Conservation (phyloP, 2,888 invertebrate species). For the Carpatolechia fugitivella region DNA sequence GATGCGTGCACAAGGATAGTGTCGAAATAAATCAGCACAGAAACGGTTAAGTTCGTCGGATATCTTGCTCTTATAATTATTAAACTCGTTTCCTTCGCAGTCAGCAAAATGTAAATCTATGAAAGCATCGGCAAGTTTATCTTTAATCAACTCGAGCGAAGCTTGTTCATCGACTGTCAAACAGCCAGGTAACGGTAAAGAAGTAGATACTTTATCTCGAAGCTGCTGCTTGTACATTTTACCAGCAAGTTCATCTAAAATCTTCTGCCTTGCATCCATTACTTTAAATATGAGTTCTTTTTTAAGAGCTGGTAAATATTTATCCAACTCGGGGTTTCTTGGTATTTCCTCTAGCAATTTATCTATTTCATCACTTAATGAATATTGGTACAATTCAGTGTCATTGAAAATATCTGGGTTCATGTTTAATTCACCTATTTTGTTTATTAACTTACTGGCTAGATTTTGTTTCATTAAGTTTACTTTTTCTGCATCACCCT, state of each 20-base stretch:
- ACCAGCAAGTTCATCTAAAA: slow-evolving; percentile 35
- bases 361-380: slow-evolving; percentile 44
- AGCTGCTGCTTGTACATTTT: slow-evolving; percentile 45
- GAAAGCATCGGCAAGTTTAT: slow-evolving; percentile 52
- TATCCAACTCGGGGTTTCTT: slow-evolving; percentile 24
- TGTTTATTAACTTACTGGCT: slow-evolving; percentile 35
- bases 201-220: slow-evolving; percentile 40
- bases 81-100: slow-evolving; percentile 30
- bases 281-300: slow-evolving; percentile 35
- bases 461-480: slow-evolving; percentile 37
- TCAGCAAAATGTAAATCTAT: slow-evolving; percentile 45
- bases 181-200: slow-evolving; percentile 33
- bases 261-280: slow-evolving; percentile 33
- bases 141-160: slow-evolving; percentile 47
- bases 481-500: slow-evolving; percentile 27
- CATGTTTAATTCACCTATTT: slow-evolving; percentile 45
- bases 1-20: slow-evolving; percentile 34
- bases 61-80: slow-evolving; percentile 41
- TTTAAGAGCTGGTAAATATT: slow-evolving; percentile 29
- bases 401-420: slow-evolving; percentile 47
- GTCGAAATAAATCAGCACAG: slow-evolving; percentile 41
- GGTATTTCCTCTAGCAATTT: slow-evolving; percentile 32
- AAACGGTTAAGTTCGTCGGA: slow-evolving; percentile 42
- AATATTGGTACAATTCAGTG: slow-evolving; percentile 39
- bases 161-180: slow-evolving; percentile 36